phyloP scores from a whole-genome alignment of 2,113 vertebrate species.

The Rhombomys opimus region DNA sequence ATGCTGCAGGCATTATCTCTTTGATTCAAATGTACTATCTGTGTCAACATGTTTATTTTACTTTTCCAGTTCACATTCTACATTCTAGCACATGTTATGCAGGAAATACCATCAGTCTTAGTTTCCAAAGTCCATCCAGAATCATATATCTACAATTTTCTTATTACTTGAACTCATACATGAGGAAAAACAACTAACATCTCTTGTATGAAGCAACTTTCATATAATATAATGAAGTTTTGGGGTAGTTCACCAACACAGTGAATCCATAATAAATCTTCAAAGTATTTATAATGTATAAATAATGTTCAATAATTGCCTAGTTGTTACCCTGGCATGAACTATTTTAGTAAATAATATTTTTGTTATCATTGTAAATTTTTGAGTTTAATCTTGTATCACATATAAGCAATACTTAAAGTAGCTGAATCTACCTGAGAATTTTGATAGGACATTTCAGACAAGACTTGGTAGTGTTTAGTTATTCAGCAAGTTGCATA shows the following conservation, averaged over 20 bases:
- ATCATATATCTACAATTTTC: too few relatives aligned
- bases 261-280: not conserved
- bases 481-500: not conserved
- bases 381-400: not conserved
- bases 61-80: too few relatives aligned
- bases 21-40: too few relatives aligned
- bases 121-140: too few relatives aligned
- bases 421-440: not conserved
- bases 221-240: not conserved
- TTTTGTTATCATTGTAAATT: conserved; percentile 17
- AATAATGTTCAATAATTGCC: not conserved
- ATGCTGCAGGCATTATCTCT: too few relatives aligned
- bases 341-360: not conserved
- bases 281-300: not conserved
- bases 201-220: not conserved
- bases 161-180: not conserved
- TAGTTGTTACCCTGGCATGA: not conserved
- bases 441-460: not conserved
- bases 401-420: conserved; percentile 6
- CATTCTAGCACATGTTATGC: too few relatives aligned
- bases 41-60: too few relatives aligned
- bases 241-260: not conserved
- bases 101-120: too few relatives aligned
- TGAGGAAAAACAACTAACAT: not conserved
- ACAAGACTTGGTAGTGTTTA: not conserved